Base-by-base conservation (phyloP, 2,797 vertebrate genomes). In the Tarsius wallacei region DNA sequence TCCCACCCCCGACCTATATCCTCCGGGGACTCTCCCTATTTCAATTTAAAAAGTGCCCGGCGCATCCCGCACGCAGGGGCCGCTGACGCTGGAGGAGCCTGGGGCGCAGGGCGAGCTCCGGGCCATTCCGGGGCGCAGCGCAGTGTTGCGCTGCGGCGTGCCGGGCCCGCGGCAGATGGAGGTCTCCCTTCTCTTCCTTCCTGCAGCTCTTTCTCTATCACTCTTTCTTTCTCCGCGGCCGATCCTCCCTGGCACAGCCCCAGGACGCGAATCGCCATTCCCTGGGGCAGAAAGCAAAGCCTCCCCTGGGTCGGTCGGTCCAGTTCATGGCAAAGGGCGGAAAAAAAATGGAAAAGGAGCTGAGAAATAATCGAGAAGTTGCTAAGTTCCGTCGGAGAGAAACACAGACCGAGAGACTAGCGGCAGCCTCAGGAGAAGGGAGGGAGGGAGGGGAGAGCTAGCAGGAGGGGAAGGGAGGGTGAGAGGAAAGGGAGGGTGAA, bases 341-440 rank as follows among this genome's bases (percentile, higher is more conserved):
- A 1, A 9, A 17, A 31, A 36, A 49, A 63, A 36, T 7, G n/a
- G 51, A 13, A 71, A 87, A 14, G 51, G 63, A 57, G 55, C 36
- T 91, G 59, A 59, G 82, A 95, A 87, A 64, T 74, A 81, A 93
- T 61, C 80, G 1, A 68, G 85, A 97, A 97, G 97, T 97, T 94
- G 76, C 80, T 47, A 47, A 74, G 84, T 88, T 89, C 92, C 42
- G 85, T 82, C 53, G n/a, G 61, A 90, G 77, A 91, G 64, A 93
- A 9, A 49, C 26, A 19, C 63, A 17, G 33, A 51, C 31, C 28
- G 4, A 15, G 86, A 87, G 84, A 49, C 13, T 4, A 64, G 95
- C 28, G 61, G 91, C 86, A 57, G 88, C 61, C 4, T 70, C 71
- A 10, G 42, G 82, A 61, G 87, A 33, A 73, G 49, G 91, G 49